A percentile compares a stretch with the other conserved stretches of the same genome.
Evolutionary conservation across 2,797 vertebrate genomes (phyloP).

Genomic region (Chaunax sp.): DNA sequence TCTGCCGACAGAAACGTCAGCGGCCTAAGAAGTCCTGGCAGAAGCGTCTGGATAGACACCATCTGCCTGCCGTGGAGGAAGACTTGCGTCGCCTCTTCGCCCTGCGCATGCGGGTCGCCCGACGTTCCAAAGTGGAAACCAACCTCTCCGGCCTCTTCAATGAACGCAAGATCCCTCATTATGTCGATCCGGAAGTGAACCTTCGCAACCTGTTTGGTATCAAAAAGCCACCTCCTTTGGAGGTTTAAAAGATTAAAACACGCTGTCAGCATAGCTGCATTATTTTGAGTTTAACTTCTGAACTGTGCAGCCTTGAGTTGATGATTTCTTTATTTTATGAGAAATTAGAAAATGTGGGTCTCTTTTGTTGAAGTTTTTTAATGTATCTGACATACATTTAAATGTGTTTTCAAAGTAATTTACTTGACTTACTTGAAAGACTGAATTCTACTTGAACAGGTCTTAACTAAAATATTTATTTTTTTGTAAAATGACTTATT

Average conservation of each 20-base stretch:
- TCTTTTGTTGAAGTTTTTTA: conserved; percentile 25
- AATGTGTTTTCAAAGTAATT: conserved; percentile 15
- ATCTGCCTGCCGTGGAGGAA: conserved; percentile 77
- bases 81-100: conserved; percentile 81
- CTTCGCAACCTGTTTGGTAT: conserved; percentile 80
- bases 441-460: conserved; percentile 9
- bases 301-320: neutral
- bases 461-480: conserved; percentile 6
- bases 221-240: conserved; percentile 37
- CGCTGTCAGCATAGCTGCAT: neutral
- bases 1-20: conserved; percentile 45
- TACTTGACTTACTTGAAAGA: conserved; percentile 10
- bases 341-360: conserved; percentile 51
- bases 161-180: conserved; percentile 83
- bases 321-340: conserved; percentile 8
- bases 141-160: conserved; percentile 85
- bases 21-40: conserved; percentile 81
- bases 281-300: conserved; percentile 22
- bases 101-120: conserved; percentile 77
- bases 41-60: conserved; percentile 77
- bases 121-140: conserved; percentile 79
- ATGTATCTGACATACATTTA: conserved; percentile 55
- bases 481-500: conserved; percentile 14
- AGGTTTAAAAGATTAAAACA: conserved; percentile 30
- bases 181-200: conserved; percentile 83